Evolutionary conservation across 2,113 vertebrate genomes (phyloP), one percentile per base, ranked within the genome.

Genomic region (Blennius ocellaris): DNA sequence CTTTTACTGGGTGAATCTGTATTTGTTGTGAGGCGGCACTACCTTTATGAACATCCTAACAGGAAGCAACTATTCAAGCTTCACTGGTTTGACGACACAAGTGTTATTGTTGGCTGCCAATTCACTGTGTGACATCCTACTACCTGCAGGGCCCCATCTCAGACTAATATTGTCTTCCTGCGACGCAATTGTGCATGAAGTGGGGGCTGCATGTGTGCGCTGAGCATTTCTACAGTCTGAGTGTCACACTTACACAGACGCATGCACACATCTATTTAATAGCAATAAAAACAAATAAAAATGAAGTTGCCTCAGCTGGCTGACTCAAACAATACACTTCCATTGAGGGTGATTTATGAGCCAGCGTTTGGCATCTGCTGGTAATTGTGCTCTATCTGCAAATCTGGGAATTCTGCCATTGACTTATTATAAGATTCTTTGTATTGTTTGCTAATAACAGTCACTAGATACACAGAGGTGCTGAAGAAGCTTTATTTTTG

Each of bases 21-120:
- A 75, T 81, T 81, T 86, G 82, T 89, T 90, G 86, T 84, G 69
- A 83, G 82, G 87, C 76, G 87, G 90, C 81, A 78, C 82, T 76
- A 77, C 78, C 56, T 85, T 59, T 15, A 50, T 66, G 64, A 84
- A 54, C 52, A 64, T 80, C 55, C 64, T 69, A 68, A 81, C 72
- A 82, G 74, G 64, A 80, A 83, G 63, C 72, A 60, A 62, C 79
- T 62, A 41, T 67, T 47, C 63, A 80, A 47, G 82, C 76, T 85
- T 82, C 76, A 69, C 63, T 16, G 62, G 81, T 73, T 83, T 83
- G 70, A 85, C 70, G 73, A 75, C 77, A 73, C 48, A 50, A 54
- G 8, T 81, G 21, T 73, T 57, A 47, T 17, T 54, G 40, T 69
- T 76, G 56, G 56, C 49, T 76, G 69, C 69, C 54, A 48, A 30